These are phyloP conservation scores for Gisinianus flammeolus DNA, from an alignment of 2,888 invertebrate genomes.

Conservation along the genomic window DNA sequence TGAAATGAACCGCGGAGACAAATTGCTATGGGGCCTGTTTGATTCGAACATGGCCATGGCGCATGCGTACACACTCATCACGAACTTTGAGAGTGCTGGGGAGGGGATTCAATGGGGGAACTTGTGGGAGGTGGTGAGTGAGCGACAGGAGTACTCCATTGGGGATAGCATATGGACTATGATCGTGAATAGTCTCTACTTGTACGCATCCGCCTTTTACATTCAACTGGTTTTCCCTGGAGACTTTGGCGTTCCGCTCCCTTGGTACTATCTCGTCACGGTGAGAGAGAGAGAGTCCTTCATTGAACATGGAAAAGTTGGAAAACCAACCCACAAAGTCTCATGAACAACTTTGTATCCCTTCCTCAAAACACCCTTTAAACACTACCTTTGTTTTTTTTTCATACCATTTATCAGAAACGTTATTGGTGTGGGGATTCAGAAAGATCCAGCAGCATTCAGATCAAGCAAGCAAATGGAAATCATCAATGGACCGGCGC, in stretches of 20 bases:
- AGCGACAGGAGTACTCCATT: conserved; percentile 42
- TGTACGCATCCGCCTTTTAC: conserved; percentile 79
- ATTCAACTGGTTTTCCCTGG: conserved; percentile 86
- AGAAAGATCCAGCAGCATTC: neutral
- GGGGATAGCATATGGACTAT: conserved; percentile 57
- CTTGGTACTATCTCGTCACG: conserved; percentile 80
- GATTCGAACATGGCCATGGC: neutral
- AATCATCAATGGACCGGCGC: neutral
- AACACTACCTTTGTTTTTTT: no score
- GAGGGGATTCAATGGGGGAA: conserved; percentile 48
- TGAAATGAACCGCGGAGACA: no score
- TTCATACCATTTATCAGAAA: no score
- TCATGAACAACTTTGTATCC: no score
- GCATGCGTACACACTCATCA: neutral
- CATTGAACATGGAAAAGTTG: no score
- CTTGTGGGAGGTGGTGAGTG: conserved; percentile 46
- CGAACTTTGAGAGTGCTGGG: neutral
- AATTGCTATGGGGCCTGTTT: no score
- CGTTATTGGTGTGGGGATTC: neutral
- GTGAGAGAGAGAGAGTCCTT: no score
- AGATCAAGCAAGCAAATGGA: neutral
- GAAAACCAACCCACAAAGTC: no score
- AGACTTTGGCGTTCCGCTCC: conserved; percentile 79
- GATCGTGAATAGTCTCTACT: conserved; percentile 71
- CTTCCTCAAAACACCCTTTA: no score